Conservation (phyloP, 2,888 invertebrate species). For the Orthonevra nobilis region DNA sequence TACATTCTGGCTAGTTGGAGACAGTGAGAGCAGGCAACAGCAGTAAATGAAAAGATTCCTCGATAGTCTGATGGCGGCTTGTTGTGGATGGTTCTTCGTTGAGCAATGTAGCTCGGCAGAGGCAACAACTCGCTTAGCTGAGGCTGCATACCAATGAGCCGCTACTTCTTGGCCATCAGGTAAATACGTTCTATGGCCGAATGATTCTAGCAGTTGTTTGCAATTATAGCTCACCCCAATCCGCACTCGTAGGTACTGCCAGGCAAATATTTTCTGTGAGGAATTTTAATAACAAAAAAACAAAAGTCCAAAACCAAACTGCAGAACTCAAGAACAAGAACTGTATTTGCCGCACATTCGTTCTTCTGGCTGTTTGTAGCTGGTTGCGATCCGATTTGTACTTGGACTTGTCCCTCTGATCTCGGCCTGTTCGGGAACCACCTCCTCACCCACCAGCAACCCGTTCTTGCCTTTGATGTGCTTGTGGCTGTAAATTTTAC, state of each 20-base stretch:
- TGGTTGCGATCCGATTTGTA: constrained; percentile 47
- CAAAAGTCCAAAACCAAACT: neutral
- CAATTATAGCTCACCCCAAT: constrained; percentile 58
- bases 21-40: no score
- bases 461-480: constrained; percentile 32
- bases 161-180: constrained; percentile 60
- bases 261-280: constrained; percentile 47
- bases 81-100: no score
- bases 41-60: constrained; percentile 57
- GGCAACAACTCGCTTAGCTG: constrained; percentile 16
- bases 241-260: constrained; percentile 40
- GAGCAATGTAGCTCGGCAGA: neutral
- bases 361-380: neutral
- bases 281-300: constrained; percentile 42
- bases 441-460: no score
- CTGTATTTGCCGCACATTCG: neutral
- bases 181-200: constrained; percentile 65
- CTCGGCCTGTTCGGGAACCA: neutral
- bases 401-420: constrained; percentile 9
- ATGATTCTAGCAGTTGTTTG: constrained; percentile 68
- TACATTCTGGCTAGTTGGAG: neutral
- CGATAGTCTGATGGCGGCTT: no score
- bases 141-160: constrained; percentile 62
- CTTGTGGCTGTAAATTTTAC: constrained; percentile 62
- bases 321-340: constrained; percentile 12